Base-by-base conservation (phyloP, 2,797 vertebrate genomes). In the Amblyopsis hoosieri region DNA sequence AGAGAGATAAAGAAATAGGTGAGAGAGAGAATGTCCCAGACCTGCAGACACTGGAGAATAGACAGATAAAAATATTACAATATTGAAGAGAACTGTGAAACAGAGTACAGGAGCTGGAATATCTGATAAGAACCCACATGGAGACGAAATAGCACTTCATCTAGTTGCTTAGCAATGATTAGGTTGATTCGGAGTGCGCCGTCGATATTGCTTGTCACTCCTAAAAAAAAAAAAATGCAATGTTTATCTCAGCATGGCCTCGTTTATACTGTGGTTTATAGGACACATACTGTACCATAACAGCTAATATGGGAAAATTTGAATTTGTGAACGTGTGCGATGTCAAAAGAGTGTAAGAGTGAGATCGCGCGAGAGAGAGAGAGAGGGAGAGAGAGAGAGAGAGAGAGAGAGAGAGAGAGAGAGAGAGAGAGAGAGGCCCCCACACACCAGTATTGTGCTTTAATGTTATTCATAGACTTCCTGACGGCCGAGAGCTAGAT, bases 391-490 rank as follows among this genome's bases (percentile, higher is more conserved):
- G 48, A 53, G 55, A 29, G 71, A 61, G 45, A 60, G 59, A 46
- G 46, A 69, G 33, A 64, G 54, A 55, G 57, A 59, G 59, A 69
- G 31, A 72, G 66, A 50, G 59, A 60, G 66, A 72, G 63, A 71
- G 15, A 46, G 5, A 31, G 15, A 46, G 42, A 45, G 56, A 47
- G 42, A 58, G 19, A 54, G 9, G 50, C 15, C 11, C 54, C 61
- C 54, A 23, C 61, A 74, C 75, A 63, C 62, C 50, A 68, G 65
- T 67, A 71, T 57, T 76, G 82, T 69, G 72, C 78, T 80, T 83
- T 87, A 89, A 89, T 89, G 86, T 85, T 89, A 91, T 89, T 89
- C 87, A 89, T 87, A 80, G 80, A 77, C 78, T 88, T 86, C 86
- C 69, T 80, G 76, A 69, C 14, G 78, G 78, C 48, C 54, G 81